These are phyloP conservation scores for Myripristis jacobus DNA, from an alignment of 2,797 vertebrate genomes.

Conservation along the genomic window DNA sequence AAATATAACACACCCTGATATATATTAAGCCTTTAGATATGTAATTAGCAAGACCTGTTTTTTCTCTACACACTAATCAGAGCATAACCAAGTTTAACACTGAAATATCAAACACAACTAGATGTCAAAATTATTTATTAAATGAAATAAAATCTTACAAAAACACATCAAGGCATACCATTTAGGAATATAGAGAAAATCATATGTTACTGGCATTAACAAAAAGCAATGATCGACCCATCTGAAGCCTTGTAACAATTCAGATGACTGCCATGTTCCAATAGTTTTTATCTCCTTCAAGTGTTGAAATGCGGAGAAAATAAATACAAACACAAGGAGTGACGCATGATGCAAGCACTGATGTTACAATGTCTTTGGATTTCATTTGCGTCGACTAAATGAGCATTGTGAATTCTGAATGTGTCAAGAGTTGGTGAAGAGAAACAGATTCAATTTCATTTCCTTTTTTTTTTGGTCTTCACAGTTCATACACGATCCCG, in stretches of 20 bases:
- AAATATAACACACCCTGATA: constrained; percentile 4
- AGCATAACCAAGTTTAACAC: background rate
- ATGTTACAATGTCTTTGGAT: constrained; percentile 26
- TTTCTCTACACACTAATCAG: background rate
- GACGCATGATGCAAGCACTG: constrained; percentile 12
- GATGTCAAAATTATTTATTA: constrained; percentile 69
- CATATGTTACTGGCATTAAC: constrained; percentile 23
- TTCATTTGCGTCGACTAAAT: constrained; percentile 9
- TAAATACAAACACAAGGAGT: constrained; percentile 59
- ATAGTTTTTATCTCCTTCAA: constrained; percentile 29
- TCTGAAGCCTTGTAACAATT: constrained; percentile 23
- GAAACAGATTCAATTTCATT: background rate
- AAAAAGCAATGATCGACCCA: constrained; percentile 39
- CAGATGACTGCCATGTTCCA: constrained; percentile 22
- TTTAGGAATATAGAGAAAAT: constrained; percentile 62
- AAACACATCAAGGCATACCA: constrained; percentile 55
- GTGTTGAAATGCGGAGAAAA: constrained; percentile 48
- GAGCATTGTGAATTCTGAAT: constrained; percentile 24
- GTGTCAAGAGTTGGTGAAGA: background rate
- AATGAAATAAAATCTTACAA: constrained; percentile 65
- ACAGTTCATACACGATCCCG: constrained; percentile 19
- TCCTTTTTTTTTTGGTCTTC: constrained; percentile 30
- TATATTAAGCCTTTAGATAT: background rate
- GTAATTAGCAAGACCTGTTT: background rate
- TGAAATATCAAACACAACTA: background rate